Evolutionary conservation across 2,888 invertebrate genomes (phyloP).

Genomic region (Diachrysia chrysitis): DNA sequence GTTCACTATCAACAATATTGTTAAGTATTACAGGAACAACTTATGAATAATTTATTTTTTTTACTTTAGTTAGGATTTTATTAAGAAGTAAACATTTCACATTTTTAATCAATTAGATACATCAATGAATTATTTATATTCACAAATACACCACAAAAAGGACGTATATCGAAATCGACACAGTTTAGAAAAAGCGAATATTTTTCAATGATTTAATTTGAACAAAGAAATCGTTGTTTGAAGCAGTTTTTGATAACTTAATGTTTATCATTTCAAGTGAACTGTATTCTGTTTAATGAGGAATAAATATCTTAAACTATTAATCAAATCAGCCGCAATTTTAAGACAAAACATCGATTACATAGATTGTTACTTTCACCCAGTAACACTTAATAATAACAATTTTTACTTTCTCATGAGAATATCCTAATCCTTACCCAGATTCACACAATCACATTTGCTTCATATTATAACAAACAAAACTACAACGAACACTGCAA

Average conservation of each 20-base stretch:
- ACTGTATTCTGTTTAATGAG: too few species aligned
- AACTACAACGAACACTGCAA: constrained; percentile 46
- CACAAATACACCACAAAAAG: too few species aligned
- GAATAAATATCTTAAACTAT: too few species aligned
- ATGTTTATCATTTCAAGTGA: too few species aligned
- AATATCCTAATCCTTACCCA: constrained; percentile 27
- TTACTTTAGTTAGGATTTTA: too few species aligned
- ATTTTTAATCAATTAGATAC: too few species aligned
- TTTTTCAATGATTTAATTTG: neutral
- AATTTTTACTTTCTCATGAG: constrained; percentile 16
- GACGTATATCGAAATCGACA: neutral
- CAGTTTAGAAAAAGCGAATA: too few species aligned
- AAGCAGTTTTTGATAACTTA: too few species aligned
- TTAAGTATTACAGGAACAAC: neutral
- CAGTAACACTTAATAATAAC: constrained; percentile 22
- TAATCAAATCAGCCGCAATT: constrained; percentile 28
- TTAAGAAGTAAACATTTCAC: too few species aligned
- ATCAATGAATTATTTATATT: too few species aligned
- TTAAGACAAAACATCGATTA: constrained; percentile 22
- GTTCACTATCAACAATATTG: neutral
- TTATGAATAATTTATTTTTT: neutral
- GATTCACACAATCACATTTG: constrained; percentile 58
- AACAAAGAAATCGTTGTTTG: too few species aligned
- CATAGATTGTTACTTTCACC: constrained; percentile 11
- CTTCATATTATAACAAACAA: constrained; percentile 27